A percentile compares a stretch with the other conserved stretches of the same genome.
phyloP scores from a whole-genome alignment of 2,113 vertebrate species.

The Myiopsitta monachus region DNA sequence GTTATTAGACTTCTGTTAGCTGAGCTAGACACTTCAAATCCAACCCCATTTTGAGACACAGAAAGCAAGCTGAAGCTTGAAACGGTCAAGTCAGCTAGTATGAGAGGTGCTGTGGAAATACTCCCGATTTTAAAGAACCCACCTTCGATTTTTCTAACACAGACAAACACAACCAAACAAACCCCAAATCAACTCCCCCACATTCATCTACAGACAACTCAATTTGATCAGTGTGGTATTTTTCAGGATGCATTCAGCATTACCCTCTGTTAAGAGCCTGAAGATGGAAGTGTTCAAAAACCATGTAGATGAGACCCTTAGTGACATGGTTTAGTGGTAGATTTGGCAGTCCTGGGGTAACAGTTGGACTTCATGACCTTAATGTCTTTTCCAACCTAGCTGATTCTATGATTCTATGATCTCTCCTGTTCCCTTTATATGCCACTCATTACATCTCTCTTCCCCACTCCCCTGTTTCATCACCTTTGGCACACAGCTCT shows the following conservation, averaged over 20 bases:
- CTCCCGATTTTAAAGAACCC: background rate
- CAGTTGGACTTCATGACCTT: background rate
- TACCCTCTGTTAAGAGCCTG: background rate
- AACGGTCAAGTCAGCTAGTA: background rate
- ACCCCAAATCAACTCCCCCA: background rate
- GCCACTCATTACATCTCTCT: background rate
- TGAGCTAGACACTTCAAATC: background rate
- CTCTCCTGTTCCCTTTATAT: background rate
- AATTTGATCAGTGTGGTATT: background rate
- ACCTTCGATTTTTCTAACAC: accelerated
- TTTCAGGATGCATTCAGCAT: background rate
- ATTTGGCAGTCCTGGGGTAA: background rate
- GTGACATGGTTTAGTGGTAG: background rate
- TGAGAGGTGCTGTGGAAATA: background rate
- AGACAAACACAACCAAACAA: background rate
- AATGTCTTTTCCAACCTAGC: background rate
- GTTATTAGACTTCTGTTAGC: background rate
- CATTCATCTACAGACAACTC: background rate
- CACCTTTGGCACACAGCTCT: background rate
- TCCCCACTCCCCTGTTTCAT: background rate
- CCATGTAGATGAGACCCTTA: background rate
- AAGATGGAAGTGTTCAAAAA: background rate
- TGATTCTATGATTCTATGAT: background rate
- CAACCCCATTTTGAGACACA: background rate
- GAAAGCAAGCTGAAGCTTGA: background rate